These are phyloP conservation scores for Contarinia nasturtii DNA, from an alignment of 1,140 invertebrate genomes.

Conservation along the genomic window DNA sequence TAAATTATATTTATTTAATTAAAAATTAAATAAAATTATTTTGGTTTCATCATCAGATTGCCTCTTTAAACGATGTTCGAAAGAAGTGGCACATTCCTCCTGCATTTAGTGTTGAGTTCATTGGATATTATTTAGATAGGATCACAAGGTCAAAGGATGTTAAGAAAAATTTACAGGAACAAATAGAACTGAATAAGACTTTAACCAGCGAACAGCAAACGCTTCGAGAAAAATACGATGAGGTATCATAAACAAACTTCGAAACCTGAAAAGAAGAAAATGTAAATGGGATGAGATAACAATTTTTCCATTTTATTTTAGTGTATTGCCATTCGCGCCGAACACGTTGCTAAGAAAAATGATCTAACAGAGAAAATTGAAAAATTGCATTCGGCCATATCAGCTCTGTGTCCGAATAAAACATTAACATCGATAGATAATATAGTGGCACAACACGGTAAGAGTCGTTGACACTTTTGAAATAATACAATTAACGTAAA, in stretches of 20 bases:
- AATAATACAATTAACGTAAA: too few relatives aligned
- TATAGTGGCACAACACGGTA: slow-evolving; percentile 14
- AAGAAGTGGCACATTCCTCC: slow-evolving; percentile 89
- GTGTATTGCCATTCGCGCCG: slow-evolving; percentile 10
- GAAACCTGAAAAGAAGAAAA: too few relatives aligned
- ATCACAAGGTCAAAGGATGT: slow-evolving; percentile 58
- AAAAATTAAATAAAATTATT: neutral
- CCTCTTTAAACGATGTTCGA: slow-evolving; percentile 60
- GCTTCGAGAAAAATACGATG: slow-evolving; percentile 57
- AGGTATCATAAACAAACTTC: slow-evolving; percentile 29
- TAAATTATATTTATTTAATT: too few relatives aligned
- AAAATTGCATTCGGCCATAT: slow-evolving; percentile 36
- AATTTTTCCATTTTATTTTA: too few relatives aligned
- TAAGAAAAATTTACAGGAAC: slow-evolving; percentile 51
- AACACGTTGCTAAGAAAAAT: slow-evolving; percentile 20
- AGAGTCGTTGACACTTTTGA: neutral
- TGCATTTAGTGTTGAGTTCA: slow-evolving; percentile 82
- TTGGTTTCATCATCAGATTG: slow-evolving; percentile 23
- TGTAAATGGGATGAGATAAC: too few relatives aligned
- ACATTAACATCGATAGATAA: slow-evolving; percentile 29
- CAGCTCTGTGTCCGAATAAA: slow-evolving; percentile 33
- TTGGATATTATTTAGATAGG: slow-evolving; percentile 81
- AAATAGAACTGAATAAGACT: slow-evolving; percentile 53
- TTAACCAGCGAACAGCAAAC: slow-evolving; percentile 50
- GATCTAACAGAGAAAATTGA: slow-evolving; percentile 29